Evolutionary conservation across 1,140 invertebrate genomes (phyloP).

Genomic region (Heterodera schachtii): DNA sequence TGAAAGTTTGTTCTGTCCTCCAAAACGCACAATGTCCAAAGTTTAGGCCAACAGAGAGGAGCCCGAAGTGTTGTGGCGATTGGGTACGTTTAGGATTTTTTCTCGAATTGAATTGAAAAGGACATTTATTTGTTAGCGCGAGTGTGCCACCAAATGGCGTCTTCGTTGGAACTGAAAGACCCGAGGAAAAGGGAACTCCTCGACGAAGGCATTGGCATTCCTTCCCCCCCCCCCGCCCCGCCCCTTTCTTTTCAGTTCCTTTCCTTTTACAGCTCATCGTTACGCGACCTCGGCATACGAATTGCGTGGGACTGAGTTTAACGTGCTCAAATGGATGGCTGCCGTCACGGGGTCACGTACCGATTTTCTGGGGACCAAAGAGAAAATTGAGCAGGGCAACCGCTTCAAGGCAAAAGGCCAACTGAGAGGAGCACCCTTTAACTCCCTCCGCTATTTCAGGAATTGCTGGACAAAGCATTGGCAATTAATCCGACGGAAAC

Average conservation of each 20-base stretch:
- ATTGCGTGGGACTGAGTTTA: constrained; percentile 49
- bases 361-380: constrained; percentile 64
- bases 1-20: not conserved
- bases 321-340: constrained; percentile 58
- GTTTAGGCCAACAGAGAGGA: constrained; percentile 12
- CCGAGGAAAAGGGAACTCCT: constrained; percentile 37
- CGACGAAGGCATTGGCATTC: constrained; percentile 23
- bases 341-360: constrained; percentile 48
- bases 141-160: constrained; percentile 35
- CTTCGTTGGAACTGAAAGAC: constrained; percentile 23
- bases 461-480: constrained; percentile 66
- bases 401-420: constrained; percentile 35
- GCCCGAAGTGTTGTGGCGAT: constrained; percentile 8
- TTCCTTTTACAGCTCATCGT: constrained; percentile 14
- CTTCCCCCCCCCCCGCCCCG: not conserved
- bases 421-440: not conserved
- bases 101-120: no score
- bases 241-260: not conserved
- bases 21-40: not conserved
- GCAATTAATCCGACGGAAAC: constrained; percentile 66
- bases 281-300: constrained; percentile 36
- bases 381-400: constrained; percentile 67
- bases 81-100: not conserved
- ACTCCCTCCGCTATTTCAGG: constrained; percentile 5
- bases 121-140: constrained; percentile 6